phyloP scores from a whole-genome alignment of 2,888 invertebrate genomes.

The Acleris cristana region DNA sequence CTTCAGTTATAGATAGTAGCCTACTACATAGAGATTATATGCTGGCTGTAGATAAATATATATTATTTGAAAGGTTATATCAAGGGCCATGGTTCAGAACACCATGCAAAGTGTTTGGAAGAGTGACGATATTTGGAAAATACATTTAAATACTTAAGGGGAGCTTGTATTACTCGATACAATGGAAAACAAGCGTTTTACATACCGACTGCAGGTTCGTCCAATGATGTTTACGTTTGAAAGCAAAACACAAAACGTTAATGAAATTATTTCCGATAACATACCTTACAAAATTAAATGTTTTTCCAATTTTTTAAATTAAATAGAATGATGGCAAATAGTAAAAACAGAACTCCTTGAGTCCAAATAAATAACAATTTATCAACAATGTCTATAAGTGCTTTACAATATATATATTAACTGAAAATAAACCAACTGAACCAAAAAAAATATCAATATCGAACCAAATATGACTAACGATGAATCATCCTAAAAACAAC shows the following conservation, averaged over 20 bases:
- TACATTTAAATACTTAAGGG: slow-evolving; percentile 37
- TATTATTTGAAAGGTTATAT: slow-evolving; percentile 14
- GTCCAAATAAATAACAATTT: slow-evolving; percentile 7
- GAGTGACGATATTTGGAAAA: slow-evolving; percentile 12
- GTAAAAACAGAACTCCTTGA: too few species aligned
- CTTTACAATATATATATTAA: not conserved
- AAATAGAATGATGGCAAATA: too few species aligned
- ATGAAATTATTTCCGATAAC: slow-evolving; percentile 52
- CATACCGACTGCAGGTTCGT: slow-evolving; percentile 78
- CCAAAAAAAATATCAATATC: not conserved
- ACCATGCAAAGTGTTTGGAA: slow-evolving; percentile 55
- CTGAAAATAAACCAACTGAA: not conserved
- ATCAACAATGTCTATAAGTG: not conserved
- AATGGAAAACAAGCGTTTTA: slow-evolving; percentile 59
- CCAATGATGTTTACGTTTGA: slow-evolving; percentile 73
- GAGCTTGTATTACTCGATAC: slow-evolving; percentile 59
- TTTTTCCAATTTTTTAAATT: too few species aligned
- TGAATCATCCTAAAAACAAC: slow-evolving; percentile 30
- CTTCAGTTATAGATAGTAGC: slow-evolving; percentile 14
- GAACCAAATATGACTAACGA: slow-evolving; percentile 28
- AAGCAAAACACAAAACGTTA: slow-evolving; percentile 72
- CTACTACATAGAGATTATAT: slow-evolving; percentile 10
- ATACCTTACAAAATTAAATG: slow-evolving; percentile 27
- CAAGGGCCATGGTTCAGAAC: slow-evolving; percentile 35
- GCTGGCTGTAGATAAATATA: slow-evolving; percentile 12